phyloP scores from a whole-genome alignment of 1,140 invertebrate species.

The Drosophila rufa region DNA sequence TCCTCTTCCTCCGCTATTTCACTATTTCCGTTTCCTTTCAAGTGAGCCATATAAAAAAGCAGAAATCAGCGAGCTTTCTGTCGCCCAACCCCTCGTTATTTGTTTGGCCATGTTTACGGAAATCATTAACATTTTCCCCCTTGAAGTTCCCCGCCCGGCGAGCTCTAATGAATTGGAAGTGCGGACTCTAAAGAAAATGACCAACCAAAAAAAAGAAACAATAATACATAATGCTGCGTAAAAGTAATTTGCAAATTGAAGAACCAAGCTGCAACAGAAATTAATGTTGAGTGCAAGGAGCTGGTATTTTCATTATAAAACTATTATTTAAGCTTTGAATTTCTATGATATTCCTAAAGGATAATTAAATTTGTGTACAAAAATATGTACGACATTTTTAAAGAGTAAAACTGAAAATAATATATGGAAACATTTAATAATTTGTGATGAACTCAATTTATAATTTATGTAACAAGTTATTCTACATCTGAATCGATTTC shows the following conservation, averaged over 20 bases:
- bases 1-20: slow-evolving; percentile 1
- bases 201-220: background rate
- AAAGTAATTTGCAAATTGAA: slow-evolving; percentile 26
- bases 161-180: slow-evolving; percentile 61
- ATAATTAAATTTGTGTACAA: too few relatives aligned
- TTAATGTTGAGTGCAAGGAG: background rate
- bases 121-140: slow-evolving; percentile 60
- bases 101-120: slow-evolving; percentile 63
- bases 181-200: slow-evolving; percentile 3
- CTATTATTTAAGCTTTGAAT: background rate
- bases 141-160: background rate
- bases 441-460: too few relatives aligned
- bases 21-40: slow-evolving; percentile 62
- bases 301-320: background rate
- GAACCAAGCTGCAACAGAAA: background rate
- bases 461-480: too few relatives aligned
- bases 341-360: too few relatives aligned
- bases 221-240: slow-evolving; percentile 2
- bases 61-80: slow-evolving; percentile 60
- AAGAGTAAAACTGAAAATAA: too few relatives aligned
- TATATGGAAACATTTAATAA: too few relatives aligned
- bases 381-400: too few relatives aligned
- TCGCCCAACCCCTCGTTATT: slow-evolving; percentile 52
- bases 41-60: slow-evolving; percentile 63
- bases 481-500: too few relatives aligned